Base-by-base conservation (phyloP, 2,888 invertebrate species). In the Mesochorus sp. region DNA sequence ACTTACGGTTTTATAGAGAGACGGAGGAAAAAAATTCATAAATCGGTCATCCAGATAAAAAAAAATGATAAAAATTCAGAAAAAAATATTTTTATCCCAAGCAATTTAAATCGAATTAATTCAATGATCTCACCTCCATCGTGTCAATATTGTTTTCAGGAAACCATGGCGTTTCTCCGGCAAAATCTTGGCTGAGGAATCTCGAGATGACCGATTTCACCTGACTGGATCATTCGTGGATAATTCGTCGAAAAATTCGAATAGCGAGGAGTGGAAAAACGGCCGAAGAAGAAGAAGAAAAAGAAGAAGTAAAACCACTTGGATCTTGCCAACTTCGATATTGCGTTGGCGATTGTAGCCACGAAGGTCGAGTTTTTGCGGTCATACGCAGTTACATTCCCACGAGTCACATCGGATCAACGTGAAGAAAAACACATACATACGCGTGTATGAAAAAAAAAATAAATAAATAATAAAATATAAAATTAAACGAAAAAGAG, bases 301-400 rank as follows among this genome's bases (percentile, higher is more conserved):
- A 37, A 37, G 1, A 21, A 24, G 37, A 44, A 31, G 26, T 21
- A 1, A 19, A 39, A 59, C 6, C 39, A 26, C 14, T 39, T 12
- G 24, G 12, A 51, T 6, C 26, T 26, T 51, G 51, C 12, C 26
- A 49, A 26, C 10, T 51, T 26, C 51, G 51, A 55, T 17, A 17
- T 14, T 55, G 53, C 53, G 53, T 55, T 55, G 53, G 47, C 64
- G 64, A 28, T 2, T 42, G 49, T 49, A 31, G 14, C n/a, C n/a
- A n/a, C 47, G 49, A 49, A 64, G 64, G 64, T 49, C 64, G 49
- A 12, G 3, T 6, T 42, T 26, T 61, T 49, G 37, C 62, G 49
- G 49, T 28, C 61, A 10, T 44, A 59, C 26, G n/a, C 8, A 10
- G 19, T 37, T 12, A 10, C 10, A 37, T 49, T 64, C 37, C 21